Base-by-base conservation (phyloP, 2,797 vertebrate genomes). In the Chlorospingus flavigularis region DNA sequence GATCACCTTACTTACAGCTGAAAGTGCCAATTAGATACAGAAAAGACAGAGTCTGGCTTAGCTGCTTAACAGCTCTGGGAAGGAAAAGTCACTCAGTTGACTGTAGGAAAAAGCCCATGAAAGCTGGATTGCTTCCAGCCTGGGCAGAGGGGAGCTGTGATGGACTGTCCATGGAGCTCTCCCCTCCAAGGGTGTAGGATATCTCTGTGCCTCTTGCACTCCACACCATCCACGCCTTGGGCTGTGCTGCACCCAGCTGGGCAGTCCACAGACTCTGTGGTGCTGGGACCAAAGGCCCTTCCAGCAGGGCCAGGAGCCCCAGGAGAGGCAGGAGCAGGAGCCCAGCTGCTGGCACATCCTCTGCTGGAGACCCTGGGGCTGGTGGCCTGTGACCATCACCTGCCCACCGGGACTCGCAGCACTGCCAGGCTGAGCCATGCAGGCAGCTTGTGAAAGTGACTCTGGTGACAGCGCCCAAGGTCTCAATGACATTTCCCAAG, bases 11-110 rank as follows among this genome's bases (percentile, higher is more conserved):
- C 93, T 83, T 91, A 73, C 58, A 88, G 89, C 70, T 88, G 91
- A 81, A 95, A 92, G 94, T 80, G 60, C 87, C 94, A 94, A 92
- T 95, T 91, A 95, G 78, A 48, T 45, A 55, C 40, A 95, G 87
- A 37, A 92, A 63, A 89, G 83, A 33, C 5, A 9, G 18, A 63
- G 61, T 11, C 50, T 57, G 57, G 84, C 51, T 89, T 40, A 58
- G 86, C 14, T 47, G 61, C 75, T 89, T 53, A 67, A 62, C 65
- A 80, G 65, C 77, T 65, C 88, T 60, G 39, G 24, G 78, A 77
- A 65, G 58, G 73, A 55, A 68, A 77, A 87, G 53, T 71, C 81
- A 48, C 33, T 71, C 48, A 28, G 45, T 0, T 77, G 68, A 40
- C 63, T 42, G 58, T 8, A 71, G 66, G 10, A 62, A 62, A 74